phyloP scores from a whole-genome alignment of 35 echinoderm and acorn worm genomes.

The Heliocidaris erythrogramma region DNA sequence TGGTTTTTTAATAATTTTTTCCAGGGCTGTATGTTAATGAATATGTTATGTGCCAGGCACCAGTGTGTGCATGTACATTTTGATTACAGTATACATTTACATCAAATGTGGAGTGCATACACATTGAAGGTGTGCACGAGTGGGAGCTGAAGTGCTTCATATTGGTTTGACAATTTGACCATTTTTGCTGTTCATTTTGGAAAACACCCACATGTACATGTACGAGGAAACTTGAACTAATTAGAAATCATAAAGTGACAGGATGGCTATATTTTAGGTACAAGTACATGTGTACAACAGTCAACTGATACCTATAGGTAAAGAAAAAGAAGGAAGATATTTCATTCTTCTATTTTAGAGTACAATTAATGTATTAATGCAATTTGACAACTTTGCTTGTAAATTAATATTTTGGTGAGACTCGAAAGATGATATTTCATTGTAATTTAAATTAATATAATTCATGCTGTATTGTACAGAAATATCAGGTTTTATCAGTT shows the following conservation, averaged over 20 bases:
- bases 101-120: neutral
- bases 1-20: no score
- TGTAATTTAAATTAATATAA: neutral
- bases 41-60: neutral
- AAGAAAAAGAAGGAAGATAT: no score
- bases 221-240: no score
- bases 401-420: neutral
- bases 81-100: neutral
- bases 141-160: neutral
- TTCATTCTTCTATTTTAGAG: neutral
- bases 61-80: neutral
- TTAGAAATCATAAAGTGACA: no score
- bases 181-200: neutral
- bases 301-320: no score
- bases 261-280: no score
- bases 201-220: neutral
- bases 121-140: neutral
- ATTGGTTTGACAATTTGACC: neutral
- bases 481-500: neutral
- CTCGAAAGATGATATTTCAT: neutral
- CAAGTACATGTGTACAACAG: no score
- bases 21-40: neutral
- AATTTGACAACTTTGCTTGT: neutral
- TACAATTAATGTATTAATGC: neutral
- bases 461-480: constrained; percentile 10